phyloP scores from a whole-genome alignment of 2,797 vertebrate genomes.

The Trichosurus vulpecula region DNA sequence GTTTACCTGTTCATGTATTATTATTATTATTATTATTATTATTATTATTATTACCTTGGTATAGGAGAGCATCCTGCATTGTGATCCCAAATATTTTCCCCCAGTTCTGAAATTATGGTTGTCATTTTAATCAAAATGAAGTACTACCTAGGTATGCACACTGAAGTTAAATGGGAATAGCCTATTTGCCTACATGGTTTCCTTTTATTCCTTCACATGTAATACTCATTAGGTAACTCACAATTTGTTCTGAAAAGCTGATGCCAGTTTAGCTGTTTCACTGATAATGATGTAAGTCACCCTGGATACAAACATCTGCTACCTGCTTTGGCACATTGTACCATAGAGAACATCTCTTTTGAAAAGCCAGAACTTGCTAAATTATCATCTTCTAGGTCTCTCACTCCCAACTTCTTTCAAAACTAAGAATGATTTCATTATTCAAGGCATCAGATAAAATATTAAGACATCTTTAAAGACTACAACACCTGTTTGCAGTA shows the following conservation, averaged over 20 bases:
- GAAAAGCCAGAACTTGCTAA: background rate
- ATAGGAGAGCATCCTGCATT: background rate
- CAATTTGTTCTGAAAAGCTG: background rate
- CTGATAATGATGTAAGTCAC: background rate
- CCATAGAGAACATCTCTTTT: background rate
- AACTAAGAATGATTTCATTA: background rate
- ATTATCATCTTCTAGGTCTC: rapidly evolving
- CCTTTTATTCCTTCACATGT: background rate
- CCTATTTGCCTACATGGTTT: background rate
- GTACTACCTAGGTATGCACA: background rate
- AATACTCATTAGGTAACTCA: background rate
- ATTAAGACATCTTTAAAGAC: background rate
- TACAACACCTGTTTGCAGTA: background rate
- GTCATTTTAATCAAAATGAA: background rate
- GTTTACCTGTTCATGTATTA: background rate
- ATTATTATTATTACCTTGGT: background rate
- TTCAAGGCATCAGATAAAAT: background rate
- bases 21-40: background rate
- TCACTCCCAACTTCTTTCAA: background rate
- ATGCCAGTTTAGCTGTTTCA: background rate
- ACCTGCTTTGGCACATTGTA: background rate
- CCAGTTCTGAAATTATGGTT: background rate
- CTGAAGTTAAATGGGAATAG: background rate
- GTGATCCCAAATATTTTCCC: background rate
- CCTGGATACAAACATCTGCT: background rate